phyloP scores from a whole-genome alignment of 2,113 vertebrate genomes.

The Leptosomus discolor region DNA sequence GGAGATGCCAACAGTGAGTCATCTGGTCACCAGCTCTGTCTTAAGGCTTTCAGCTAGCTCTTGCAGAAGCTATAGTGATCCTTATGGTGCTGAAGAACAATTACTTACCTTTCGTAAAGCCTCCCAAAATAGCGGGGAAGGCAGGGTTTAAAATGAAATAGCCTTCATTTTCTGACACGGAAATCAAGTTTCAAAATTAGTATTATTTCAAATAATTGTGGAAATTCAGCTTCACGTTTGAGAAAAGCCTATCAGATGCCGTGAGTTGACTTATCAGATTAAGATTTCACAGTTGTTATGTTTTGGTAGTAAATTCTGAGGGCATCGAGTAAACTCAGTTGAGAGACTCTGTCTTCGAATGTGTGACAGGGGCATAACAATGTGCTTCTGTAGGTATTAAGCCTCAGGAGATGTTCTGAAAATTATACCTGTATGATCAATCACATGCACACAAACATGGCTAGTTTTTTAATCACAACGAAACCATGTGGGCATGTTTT shows the following conservation, averaged over 20 bases:
- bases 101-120: neutral
- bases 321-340: neutral
- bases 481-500: neutral
- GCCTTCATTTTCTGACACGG: neutral
- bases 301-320: neutral
- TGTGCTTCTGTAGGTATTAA: neutral
- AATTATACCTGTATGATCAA: neutral
- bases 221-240: neutral
- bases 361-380: neutral
- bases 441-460: neutral
- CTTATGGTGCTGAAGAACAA: neutral
- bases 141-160: neutral
- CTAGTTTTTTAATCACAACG: neutral
- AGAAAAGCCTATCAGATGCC: neutral
- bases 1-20: slow-evolving; percentile 40
- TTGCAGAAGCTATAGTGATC: neutral
- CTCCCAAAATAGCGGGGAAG: neutral
- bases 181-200: neutral
- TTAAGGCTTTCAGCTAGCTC: neutral
- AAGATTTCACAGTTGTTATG: neutral
- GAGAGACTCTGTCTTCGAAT: neutral
- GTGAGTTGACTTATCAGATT: neutral
- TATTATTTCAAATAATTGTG: neutral
- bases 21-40: slow-evolving; percentile 36
- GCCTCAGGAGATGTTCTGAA: neutral